Conservation (phyloP, 2,797 vertebrate species). For the Lates japonicus region DNA sequence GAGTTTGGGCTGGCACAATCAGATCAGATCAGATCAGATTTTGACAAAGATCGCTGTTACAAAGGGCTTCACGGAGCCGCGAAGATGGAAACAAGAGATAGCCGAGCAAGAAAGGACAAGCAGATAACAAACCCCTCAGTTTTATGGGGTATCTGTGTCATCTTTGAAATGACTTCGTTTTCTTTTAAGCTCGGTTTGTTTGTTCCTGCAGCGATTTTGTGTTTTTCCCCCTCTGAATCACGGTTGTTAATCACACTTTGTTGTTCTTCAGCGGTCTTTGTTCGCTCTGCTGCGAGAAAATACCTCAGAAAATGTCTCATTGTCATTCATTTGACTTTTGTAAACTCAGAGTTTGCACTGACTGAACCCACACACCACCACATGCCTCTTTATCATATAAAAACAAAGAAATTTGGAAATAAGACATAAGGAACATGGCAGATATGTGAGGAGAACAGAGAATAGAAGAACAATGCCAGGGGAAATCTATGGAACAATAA, state of each 20-base stretch:
- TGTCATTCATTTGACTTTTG: background rate
- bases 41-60: slow-evolving; percentile 21
- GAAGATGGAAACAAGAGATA: slow-evolving; percentile 35
- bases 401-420: too few relatives aligned
- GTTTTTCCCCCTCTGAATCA: slow-evolving; percentile 7
- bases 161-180: slow-evolving; percentile 13
- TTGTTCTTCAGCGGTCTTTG: background rate
- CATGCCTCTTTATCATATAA: too few relatives aligned
- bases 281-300: background rate
- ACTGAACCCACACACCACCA: too few relatives aligned
- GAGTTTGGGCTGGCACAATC: background rate
- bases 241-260: background rate
- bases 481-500: too few relatives aligned
- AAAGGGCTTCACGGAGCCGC: slow-evolving; percentile 6
- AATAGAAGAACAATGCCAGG: too few relatives aligned
- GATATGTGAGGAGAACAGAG: too few relatives aligned
- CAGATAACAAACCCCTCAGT: background rate
- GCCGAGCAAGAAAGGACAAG: slow-evolving; percentile 23
- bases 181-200: slow-evolving; percentile 13
- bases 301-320: background rate
- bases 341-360: too few relatives aligned
- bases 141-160: slow-evolving; percentile 29
- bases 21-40: slow-evolving; percentile 5
- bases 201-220: background rate
- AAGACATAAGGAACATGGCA: too few relatives aligned